A percentile compares a stretch with the other conserved stretches of the same genome.
Conservation (phyloP, 2,113 vertebrate species). For the Nothobranchius furzeri region DNA sequence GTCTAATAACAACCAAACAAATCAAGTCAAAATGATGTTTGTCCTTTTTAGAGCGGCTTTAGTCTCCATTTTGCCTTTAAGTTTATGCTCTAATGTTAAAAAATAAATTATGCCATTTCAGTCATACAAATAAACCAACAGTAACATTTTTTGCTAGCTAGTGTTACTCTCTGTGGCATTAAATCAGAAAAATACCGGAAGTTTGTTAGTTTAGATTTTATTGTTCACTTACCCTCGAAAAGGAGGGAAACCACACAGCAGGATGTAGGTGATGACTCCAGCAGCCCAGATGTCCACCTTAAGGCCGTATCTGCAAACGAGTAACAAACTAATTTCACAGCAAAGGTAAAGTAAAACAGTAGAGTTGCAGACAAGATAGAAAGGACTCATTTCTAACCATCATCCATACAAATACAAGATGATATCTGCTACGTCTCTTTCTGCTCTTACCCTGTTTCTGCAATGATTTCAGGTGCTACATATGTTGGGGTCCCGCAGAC, state of each 20-base stretch:
- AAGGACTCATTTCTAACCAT: background rate
- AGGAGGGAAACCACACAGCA: constrained; percentile 96
- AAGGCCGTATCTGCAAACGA: constrained; percentile 88
- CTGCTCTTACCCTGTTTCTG: constrained; percentile 90
- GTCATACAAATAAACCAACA: too few relatives aligned
- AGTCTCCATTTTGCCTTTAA: too few relatives aligned
- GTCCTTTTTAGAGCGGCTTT: too few relatives aligned
- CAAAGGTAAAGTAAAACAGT: background rate
- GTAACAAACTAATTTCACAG: background rate
- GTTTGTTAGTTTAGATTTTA: background rate
- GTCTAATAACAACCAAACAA: background rate
- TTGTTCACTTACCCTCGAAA: constrained; percentile 88
- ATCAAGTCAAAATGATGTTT: background rate
- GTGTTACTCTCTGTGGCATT: too few relatives aligned
- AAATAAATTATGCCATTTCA: too few relatives aligned
- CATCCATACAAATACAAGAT: too few relatives aligned
- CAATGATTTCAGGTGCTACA: constrained; percentile 98
- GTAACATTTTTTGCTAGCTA: too few relatives aligned
- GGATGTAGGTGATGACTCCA: constrained; percentile 97
- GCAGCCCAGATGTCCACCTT: constrained; percentile 99
- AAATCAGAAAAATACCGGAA: too few relatives aligned
- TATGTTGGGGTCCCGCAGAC: constrained; percentile 98
- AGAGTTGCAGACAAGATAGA: background rate
- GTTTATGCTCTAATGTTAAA: too few relatives aligned
- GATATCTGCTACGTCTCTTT: too few relatives aligned